These are phyloP conservation scores for Catocala fraxini DNA, from an alignment of 2,888 invertebrate genomes.

Conservation along the genomic window DNA sequence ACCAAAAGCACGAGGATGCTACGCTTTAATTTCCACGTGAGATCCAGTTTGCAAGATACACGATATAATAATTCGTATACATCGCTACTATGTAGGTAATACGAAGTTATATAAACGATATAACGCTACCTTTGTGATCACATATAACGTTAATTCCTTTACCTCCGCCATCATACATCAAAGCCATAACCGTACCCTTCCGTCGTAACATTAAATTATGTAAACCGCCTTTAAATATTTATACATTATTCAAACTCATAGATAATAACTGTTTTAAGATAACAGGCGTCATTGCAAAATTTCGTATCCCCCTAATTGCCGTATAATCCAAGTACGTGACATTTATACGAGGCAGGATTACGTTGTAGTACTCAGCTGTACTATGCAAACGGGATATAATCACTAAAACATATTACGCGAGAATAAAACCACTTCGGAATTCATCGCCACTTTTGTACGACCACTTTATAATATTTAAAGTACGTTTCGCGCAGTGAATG, in stretches of 20 bases:
- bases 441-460: slow-evolving; percentile 14
- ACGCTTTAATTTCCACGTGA: neutral
- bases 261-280: slow-evolving; percentile 46
- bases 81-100: neutral
- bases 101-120: neutral
- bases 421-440: neutral
- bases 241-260: slow-evolving; percentile 41
- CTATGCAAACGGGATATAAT: slow-evolving; percentile 12
- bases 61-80: neutral
- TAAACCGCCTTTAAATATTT: slow-evolving; percentile 37
- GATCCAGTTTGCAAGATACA: neutral
- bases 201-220: slow-evolving; percentile 27
- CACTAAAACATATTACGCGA: slow-evolving; percentile 6
- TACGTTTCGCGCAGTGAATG: slow-evolving; percentile 15
- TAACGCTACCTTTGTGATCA: slow-evolving; percentile 4
- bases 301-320: slow-evolving; percentile 69
- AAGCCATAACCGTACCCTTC: neutral
- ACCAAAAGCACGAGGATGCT: no score
- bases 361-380: slow-evolving; percentile 45
- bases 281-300: slow-evolving; percentile 43
- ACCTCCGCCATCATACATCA: neutral
- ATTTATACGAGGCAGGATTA: slow-evolving; percentile 64
- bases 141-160: slow-evolving; percentile 5
- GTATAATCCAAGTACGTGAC: slow-evolving; percentile 75
- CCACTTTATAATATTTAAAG: neutral